Conservation (phyloP, 2,113 vertebrate species). For the Mirounga angustirostris region DNA sequence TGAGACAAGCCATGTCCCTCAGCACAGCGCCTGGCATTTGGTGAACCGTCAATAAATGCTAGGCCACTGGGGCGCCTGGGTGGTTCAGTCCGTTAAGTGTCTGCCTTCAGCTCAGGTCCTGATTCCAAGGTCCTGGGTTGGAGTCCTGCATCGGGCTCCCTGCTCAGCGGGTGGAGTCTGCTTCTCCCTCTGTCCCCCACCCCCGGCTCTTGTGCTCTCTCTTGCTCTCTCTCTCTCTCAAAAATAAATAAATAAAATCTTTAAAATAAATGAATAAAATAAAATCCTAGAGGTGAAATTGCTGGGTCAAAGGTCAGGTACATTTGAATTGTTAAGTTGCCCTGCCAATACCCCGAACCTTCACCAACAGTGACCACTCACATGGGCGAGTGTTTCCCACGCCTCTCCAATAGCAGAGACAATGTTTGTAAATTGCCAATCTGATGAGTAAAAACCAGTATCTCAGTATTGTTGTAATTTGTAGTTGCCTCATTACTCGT, state of each 20-base stretch:
- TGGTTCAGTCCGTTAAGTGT: too few species aligned
- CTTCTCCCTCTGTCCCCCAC: not conserved
- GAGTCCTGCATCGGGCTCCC: not conserved
- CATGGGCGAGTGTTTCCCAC: not conserved
- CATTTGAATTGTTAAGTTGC: not conserved
- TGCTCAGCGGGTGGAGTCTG: not conserved
- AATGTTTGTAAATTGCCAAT: not conserved
- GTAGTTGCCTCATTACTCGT: not conserved
- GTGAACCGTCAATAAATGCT: too few species aligned
- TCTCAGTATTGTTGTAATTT: not conserved
- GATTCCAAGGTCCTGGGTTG: not conserved
- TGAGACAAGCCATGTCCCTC: not conserved
- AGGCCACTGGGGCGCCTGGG: too few species aligned
- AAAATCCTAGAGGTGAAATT: not conserved
- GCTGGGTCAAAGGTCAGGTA: not conserved
- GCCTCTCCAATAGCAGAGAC: not conserved
- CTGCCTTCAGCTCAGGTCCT: not conserved
- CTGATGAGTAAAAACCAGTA: not conserved
- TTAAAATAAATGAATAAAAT: not conserved
- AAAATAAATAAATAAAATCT: too few species aligned
- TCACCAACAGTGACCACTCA: not conserved
- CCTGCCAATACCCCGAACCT: not conserved
- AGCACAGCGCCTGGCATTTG: rapidly evolving
- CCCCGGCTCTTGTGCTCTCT: too few species aligned
- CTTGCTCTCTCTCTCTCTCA: too few species aligned